Conservation (phyloP, 2,797 vertebrate genomes). For the Tenualosa ilisha region DNA sequence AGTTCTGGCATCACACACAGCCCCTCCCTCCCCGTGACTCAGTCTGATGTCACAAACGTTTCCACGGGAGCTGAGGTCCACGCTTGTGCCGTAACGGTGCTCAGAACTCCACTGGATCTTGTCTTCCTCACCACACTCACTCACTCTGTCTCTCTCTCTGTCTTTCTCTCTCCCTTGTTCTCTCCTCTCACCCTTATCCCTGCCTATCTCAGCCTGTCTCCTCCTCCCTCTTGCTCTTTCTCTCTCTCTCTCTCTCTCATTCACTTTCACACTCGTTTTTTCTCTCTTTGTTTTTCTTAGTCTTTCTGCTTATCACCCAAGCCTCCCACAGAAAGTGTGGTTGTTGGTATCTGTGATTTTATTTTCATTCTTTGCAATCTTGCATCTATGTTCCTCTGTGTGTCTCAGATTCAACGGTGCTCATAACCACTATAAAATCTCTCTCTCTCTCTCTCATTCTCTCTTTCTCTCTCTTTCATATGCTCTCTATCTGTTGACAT, state of each 20-base stretch:
- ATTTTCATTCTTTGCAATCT: neutral
- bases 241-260: slow-evolving; percentile 37
- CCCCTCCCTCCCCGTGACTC: neutral
- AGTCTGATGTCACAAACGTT: neutral
- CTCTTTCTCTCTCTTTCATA: slow-evolving; percentile 26
- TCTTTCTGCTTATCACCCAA: slow-evolving; percentile 26
- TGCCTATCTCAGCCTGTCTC: neutral
- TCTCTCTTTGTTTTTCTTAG: slow-evolving; percentile 48
- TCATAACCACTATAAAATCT: slow-evolving; percentile 47
- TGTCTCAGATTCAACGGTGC: slow-evolving; percentile 34
- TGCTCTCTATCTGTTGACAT: neutral
- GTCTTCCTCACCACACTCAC: neutral
- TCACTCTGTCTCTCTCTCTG: neutral
- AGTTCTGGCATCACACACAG: neutral
- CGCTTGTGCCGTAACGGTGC: neutral
- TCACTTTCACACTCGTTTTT: slow-evolving; percentile 45
- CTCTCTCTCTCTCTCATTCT: slow-evolving; percentile 19
- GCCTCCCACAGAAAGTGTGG: neutral
- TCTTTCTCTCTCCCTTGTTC: neutral
- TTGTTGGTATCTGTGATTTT: neutral
- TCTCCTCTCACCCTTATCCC: too few relatives aligned
- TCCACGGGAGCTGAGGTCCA: neutral
- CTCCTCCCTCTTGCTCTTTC: neutral
- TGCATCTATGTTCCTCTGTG: neutral
- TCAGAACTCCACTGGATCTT: neutral